These are phyloP conservation scores for Macroramphosus scolopax DNA, from an alignment of 2,797 vertebrate genomes.

Conservation along the genomic window DNA sequence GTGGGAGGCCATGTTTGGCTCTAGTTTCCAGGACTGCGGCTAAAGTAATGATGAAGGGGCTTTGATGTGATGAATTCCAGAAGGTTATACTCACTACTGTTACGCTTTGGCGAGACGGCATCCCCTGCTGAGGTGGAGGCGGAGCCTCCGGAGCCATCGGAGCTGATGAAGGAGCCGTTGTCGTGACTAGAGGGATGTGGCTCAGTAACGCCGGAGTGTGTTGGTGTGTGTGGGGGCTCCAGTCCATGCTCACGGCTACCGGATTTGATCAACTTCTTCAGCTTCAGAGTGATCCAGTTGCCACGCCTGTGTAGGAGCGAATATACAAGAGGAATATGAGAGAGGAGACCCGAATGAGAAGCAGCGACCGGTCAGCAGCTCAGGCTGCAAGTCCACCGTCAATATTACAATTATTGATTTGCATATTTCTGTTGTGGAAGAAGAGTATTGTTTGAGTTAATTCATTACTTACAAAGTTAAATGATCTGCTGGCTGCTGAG, in stretches of 20 bases:
- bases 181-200: constrained; percentile 86
- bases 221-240: constrained; percentile 75
- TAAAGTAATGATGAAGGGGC: constrained; percentile 1
- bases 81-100: constrained; percentile 85
- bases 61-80: constrained; percentile 4
- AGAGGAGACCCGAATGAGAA: not conserved
- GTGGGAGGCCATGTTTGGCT: not conserved
- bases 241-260: constrained; percentile 84
- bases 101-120: constrained; percentile 79
- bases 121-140: constrained; percentile 83
- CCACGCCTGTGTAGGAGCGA: constrained; percentile 81
- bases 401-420: no score
- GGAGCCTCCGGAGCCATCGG: constrained; percentile 87
- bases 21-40: constrained; percentile 14
- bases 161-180: constrained; percentile 87
- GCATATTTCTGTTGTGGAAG: not conserved
- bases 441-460: no score
- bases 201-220: constrained; percentile 80
- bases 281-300: constrained; percentile 97
- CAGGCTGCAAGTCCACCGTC: no score
- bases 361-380: no score
- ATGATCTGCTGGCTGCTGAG: no score
- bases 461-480: no score
- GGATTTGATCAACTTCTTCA: constrained; percentile 96
- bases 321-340: not conserved